Evolutionary conservation across 2,113 vertebrate genomes (phyloP), one percentile per base, ranked within the genome.

Genomic region (Drymodes brunneopygia): DNA sequence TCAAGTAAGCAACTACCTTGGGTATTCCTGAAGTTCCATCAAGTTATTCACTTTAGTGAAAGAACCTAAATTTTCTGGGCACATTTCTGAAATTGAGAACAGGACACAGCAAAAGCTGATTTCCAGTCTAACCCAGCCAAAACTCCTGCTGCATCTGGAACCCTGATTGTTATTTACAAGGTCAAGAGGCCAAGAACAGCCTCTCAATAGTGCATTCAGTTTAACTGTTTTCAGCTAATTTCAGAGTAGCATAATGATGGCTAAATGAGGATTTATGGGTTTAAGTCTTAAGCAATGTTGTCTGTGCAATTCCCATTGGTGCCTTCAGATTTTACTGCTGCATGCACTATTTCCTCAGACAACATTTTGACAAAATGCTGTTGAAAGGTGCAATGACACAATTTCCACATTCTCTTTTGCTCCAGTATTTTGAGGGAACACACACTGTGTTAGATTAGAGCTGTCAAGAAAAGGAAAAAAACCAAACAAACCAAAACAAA

Each of bases 161-260:
- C 19, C 10, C 10, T 47, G 40, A 67, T 42, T 27, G 6, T 33
- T 66, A 82, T 24, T 33, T 61, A 33, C 27, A 81, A 13, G 4
- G 8, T 69, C 22, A 24, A 45, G 31, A 89, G 23, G 20, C 24
- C 12, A 38, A 70, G 50, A 81, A 61, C 5, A 47, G 3, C 6
- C 21, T 81, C 6, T 53, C 31, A 57, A 36, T 6, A 36, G 4
- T 20, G 6, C 0, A 0, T 35, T 80, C 21, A 27, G 16, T 65
- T 92, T 60, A 38, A 73, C 6, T 38, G 21, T 18, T 91, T 82
- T 70, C 25, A 58, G 21, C 16, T 72, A 22, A 47, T 58, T 86
- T 86, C 27, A 69, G 29, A 80, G 27, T 35, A 35, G 8, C 2
- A 0, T 27, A 65, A n/a, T 25, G 36, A 40, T 45, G 36, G 11